Base-by-base conservation (phyloP, 2,888 invertebrate species). In the Vanessa cardui region DNA sequence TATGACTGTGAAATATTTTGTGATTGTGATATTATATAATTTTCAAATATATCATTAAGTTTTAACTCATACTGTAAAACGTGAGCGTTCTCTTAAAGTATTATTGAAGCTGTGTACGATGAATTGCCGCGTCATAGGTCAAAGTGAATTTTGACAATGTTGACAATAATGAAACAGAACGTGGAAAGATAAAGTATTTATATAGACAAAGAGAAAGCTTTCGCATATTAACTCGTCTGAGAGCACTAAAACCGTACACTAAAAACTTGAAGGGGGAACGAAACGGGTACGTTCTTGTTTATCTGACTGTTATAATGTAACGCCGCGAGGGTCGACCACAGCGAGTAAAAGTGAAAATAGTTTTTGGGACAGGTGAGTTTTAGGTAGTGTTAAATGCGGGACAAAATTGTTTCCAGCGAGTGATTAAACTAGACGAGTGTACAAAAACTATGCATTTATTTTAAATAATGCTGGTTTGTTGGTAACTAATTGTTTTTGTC, bases 341-440 rank as follows among this genome's bases (percentile, higher is more conserved):
- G 63, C 65, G 21, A 26, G 70, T 67, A 73, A 72, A 70, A 69
- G 72, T 68, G 69, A 70, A 70, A 73, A 70, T 69, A 71, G 70
- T 72, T 73, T 72, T 73, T 66, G 70, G 72, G 67, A 66, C 70
- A 70, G 70, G 70, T 70, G 71, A 66, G 66, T 72, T 72, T 71
- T 70, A 72, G 68, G 61, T 62, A 56, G 70, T 69, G 72, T 69
- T 72, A 69, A 72, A 70, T 62, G 67, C 64, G 59, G n/a, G 62
- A 60, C 52, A 49, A 73, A 73, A 73, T 73, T 70, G 72, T 73
- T 73, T 73, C 63, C 56, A 70, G 69, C 68, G 65, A 52, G 47
- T 44, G 16, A 39, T 47, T 60, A 65, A 68, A 62, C 62, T 62
- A 54, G 68, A 70, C 4, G 39, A 39, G 12, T 39, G 26, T 65